Evolutionary conservation across 2,888 invertebrate genomes (phyloP).

Genomic region (Tenthredo amoena): DNA sequence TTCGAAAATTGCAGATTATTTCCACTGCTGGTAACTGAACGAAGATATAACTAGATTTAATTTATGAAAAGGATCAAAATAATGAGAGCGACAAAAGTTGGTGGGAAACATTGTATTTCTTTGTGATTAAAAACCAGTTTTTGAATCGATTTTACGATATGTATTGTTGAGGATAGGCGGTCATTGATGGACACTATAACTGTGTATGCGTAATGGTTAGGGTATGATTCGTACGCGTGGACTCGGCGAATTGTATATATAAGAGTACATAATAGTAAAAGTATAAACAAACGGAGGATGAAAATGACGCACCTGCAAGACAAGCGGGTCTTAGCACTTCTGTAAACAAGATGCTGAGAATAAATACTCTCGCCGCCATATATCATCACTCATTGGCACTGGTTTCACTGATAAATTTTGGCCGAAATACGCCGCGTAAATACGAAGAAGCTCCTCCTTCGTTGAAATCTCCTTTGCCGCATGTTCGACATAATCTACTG

Average conservation of each 20-base stretch:
- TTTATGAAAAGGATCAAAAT: background rate
- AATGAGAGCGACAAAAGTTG: slow-evolving; percentile 37
- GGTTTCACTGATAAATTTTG: slow-evolving; percentile 70
- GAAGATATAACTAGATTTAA: no score
- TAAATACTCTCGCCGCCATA: slow-evolving; percentile 77
- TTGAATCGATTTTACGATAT: slow-evolving; percentile 23
- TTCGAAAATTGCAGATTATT: no score
- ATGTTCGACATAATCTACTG: slow-evolving; percentile 70
- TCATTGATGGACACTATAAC: background rate
- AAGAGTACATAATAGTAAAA: slow-evolving; percentile 30
- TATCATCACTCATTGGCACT: slow-evolving; percentile 74
- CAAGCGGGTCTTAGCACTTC: slow-evolving; percentile 75
- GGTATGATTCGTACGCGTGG: slow-evolving; percentile 13
- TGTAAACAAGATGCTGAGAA: slow-evolving; percentile 77
- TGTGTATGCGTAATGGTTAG: background rate
- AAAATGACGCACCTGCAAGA: slow-evolving; percentile 72
- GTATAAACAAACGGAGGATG: slow-evolving; percentile 61
- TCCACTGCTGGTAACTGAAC: no score
- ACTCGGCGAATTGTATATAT: background rate
- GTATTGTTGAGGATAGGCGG: slow-evolving; percentile 4
- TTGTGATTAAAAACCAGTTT: slow-evolving; percentile 34
- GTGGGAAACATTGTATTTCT: slow-evolving; percentile 37
- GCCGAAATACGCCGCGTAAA: slow-evolving; percentile 67
- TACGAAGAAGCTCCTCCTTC: slow-evolving; percentile 63
- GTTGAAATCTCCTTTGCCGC: slow-evolving; percentile 67